A percentile compares a stretch with the other conserved stretches of the same genome.
Evolutionary conservation across 2,888 invertebrate species (phyloP).

Genomic region (Cheilosia variabilis): DNA sequence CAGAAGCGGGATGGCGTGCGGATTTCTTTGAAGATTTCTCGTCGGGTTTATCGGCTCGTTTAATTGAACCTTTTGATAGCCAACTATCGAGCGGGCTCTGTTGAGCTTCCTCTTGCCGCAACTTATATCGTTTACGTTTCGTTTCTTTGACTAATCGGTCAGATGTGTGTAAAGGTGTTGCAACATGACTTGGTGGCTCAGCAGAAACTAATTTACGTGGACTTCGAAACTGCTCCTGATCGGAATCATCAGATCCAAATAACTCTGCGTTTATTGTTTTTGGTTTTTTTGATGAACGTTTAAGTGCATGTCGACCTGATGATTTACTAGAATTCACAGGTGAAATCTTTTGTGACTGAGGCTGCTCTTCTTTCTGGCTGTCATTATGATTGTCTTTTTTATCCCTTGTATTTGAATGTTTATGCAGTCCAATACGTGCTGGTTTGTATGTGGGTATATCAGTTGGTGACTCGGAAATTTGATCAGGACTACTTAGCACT

Average conservation of each 20-base stretch:
- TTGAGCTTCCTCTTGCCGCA: slow-evolving; percentile 3
- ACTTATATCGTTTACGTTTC: slow-evolving; percentile 51
- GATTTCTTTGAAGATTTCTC: slow-evolving; percentile 40
- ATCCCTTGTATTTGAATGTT: background rate
- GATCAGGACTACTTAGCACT: slow-evolving; percentile 36
- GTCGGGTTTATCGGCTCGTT: slow-evolving; percentile 28
- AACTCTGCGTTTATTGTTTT: slow-evolving; percentile 41
- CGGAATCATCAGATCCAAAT: slow-evolving; percentile 71
- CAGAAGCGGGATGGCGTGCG: slow-evolving; percentile 17
- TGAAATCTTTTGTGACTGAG: slow-evolving; percentile 31
- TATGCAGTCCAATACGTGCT: slow-evolving; percentile 35
- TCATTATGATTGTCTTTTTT: slow-evolving; percentile 14
- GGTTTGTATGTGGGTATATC: slow-evolving; percentile 69
- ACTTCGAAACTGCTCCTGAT: slow-evolving; percentile 35
- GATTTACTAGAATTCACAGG: background rate
- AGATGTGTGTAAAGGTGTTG: background rate
- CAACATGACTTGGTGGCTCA: slow-evolving; percentile 1
- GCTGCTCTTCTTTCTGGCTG: slow-evolving; percentile 7
- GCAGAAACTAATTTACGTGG: background rate
- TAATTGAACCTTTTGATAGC: slow-evolving; percentile 46
- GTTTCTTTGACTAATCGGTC: slow-evolving; percentile 35
- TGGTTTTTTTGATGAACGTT: slow-evolving; percentile 12
- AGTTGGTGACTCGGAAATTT: slow-evolving; percentile 58
- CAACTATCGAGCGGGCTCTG: slow-evolving; percentile 40
- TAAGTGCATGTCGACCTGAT: background rate